A percentile compares a stretch with the other conserved stretches of the same genome.
Evolutionary conservation across 2,113 vertebrate species (phyloP).

Genomic region (Falco punctatus): DNA sequence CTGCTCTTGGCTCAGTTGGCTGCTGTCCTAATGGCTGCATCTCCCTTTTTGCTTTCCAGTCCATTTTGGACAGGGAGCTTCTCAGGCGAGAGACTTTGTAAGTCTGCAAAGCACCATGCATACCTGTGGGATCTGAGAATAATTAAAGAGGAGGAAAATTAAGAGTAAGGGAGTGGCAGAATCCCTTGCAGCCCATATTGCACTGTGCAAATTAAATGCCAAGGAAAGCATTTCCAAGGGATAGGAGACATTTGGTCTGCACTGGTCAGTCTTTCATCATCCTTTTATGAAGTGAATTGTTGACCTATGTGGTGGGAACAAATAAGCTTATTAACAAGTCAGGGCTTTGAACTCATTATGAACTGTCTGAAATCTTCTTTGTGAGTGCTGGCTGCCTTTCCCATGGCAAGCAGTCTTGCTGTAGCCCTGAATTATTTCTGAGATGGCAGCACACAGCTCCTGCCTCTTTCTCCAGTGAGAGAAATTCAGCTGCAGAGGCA

Average conservation of each 20-base stretch:
- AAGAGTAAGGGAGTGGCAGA: constrained; percentile 43
- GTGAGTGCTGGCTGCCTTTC: constrained; percentile 25
- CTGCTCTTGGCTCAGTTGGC: background rate
- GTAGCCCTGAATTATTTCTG: background rate
- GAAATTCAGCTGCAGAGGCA: background rate
- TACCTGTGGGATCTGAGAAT: background rate
- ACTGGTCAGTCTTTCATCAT: constrained; percentile 56
- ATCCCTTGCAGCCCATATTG: background rate
- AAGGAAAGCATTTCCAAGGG: constrained; percentile 14
- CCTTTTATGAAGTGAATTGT: constrained; percentile 43
- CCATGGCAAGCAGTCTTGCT: background rate
- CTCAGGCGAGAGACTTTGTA: background rate
- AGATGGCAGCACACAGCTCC: background rate
- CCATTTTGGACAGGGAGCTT: background rate
- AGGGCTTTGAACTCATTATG: constrained; percentile 53
- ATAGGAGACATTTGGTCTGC: constrained; percentile 51
- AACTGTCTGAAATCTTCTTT: constrained; percentile 56
- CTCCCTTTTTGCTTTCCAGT: constrained; percentile 7
- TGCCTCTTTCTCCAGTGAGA: background rate
- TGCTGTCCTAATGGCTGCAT: background rate
- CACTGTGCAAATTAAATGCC: constrained; percentile 4
- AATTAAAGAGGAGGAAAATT: constrained; percentile 56
- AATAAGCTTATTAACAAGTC: constrained; percentile 31
- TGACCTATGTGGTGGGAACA: constrained; percentile 27
- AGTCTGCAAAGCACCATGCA: background rate